Conservation (phyloP, 2,113 vertebrate species). For the Piprites chloris region DNA sequence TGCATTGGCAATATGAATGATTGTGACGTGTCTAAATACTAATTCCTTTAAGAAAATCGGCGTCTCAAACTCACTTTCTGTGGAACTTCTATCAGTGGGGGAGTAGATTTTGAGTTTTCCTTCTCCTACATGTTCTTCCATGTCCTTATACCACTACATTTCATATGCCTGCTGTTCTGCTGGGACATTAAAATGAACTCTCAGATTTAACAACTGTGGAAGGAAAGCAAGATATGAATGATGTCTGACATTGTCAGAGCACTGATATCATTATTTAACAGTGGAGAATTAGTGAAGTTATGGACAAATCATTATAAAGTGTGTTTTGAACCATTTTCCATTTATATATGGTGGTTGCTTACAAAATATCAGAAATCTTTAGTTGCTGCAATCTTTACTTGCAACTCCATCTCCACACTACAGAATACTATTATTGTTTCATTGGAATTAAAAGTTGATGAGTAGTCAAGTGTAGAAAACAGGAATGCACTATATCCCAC, state of each 20-base stretch:
- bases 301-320: not conserved
- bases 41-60: not conserved
- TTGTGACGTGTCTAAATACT: not conserved
- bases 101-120: slow-evolving; percentile 26
- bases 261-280: not conserved
- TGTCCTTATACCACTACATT: not conserved
- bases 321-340: not conserved
- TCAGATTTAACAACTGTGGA: not conserved
- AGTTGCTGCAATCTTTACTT: not conserved
- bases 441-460: not conserved
- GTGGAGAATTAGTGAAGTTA: not conserved
- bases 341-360: not conserved
- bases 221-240: not conserved
- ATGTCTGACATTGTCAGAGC: not conserved
- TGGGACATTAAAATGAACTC: not conserved
- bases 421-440: not conserved
- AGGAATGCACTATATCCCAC: not conserved
- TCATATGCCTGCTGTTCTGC: not conserved
- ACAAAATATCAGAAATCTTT: not conserved
- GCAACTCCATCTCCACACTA: not conserved
- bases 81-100: slow-evolving; percentile 51
- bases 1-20: not conserved
- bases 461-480: not conserved
- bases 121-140: not conserved
- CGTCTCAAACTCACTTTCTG: slow-evolving; percentile 61